Percentiles rank a stretch among this genome's conserved stretches.
phyloP scores from a whole-genome alignment of 1,140 invertebrate genomes.

The Grapholita molesta region DNA sequence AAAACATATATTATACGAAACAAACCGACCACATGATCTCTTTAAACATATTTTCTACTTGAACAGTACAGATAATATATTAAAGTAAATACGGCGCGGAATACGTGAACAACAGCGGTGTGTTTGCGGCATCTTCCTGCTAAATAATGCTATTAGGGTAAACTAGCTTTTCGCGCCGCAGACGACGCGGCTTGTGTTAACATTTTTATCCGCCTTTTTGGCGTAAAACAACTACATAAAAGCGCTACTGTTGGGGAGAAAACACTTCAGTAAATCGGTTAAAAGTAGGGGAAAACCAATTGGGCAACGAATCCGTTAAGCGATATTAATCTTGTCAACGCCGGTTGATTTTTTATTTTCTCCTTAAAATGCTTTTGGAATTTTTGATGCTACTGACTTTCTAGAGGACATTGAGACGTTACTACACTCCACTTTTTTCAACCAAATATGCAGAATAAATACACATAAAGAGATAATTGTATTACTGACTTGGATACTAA shows the following conservation, averaged over 20 bases:
- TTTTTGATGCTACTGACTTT: neutral
- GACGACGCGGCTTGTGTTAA: neutral
- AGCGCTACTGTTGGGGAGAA: neutral
- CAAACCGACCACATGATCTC: neutral
- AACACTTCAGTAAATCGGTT: neutral
- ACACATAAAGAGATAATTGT: too few relatives aligned
- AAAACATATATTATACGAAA: neutral
- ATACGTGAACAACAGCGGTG: neutral
- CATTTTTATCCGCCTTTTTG: conserved; percentile 9
- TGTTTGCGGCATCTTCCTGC: neutral
- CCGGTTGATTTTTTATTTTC: neutral
- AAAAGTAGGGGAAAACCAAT: neutral
- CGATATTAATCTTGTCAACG: neutral
- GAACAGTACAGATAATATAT: conserved; percentile 12
- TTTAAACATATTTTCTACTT: neutral
- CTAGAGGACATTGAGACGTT: too few relatives aligned
- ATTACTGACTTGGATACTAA: too few relatives aligned
- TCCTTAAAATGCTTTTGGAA: neutral
- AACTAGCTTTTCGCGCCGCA: conserved; percentile 14
- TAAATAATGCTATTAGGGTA: conserved; percentile 16
- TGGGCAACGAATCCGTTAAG: neutral
- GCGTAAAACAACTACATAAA: conserved; percentile 7
- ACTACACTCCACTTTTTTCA: too few relatives aligned
- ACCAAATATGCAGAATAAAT: too few relatives aligned
- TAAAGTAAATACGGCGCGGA: neutral